Evolutionary conservation across 2,888 invertebrate species (phyloP).

Genomic region (Erebia palarica): DNA sequence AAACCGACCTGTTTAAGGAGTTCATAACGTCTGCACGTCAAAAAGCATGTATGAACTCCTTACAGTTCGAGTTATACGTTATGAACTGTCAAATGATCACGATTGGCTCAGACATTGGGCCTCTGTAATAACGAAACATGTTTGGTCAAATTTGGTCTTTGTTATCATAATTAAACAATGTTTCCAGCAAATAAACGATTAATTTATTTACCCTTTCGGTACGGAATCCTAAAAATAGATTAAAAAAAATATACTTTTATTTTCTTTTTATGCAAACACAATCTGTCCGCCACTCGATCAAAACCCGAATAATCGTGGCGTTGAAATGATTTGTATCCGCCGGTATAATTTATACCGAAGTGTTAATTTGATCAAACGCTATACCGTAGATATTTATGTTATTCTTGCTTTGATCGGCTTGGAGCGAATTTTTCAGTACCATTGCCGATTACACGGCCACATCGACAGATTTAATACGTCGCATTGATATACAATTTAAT

Average conservation of each 20-base stretch:
- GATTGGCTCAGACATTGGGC: too few species aligned
- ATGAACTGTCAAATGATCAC: too few species aligned
- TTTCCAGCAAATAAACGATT: too few species aligned
- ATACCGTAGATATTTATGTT: slow-evolving; percentile 49
- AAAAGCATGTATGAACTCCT: too few species aligned
- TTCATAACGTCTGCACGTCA: too few species aligned
- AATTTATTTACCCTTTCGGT: too few species aligned
- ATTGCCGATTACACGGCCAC: slow-evolving; percentile 59
- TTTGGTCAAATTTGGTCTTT: too few species aligned
- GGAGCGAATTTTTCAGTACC: slow-evolving; percentile 72
- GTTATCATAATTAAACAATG: too few species aligned
- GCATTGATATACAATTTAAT: neutral
- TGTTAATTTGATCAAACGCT: slow-evolving; percentile 34
- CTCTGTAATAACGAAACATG: too few species aligned
- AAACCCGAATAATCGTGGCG: slow-evolving; percentile 25
- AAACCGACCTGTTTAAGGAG: too few species aligned
- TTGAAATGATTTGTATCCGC: slow-evolving; percentile 30
- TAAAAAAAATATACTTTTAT: neutral
- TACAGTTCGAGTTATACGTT: too few species aligned
- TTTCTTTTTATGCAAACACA: slow-evolving; percentile 1
- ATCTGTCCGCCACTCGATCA: slow-evolving; percentile 23
- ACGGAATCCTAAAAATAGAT: too few species aligned
- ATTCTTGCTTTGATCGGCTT: slow-evolving; percentile 68
- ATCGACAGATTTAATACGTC: slow-evolving; percentile 74
- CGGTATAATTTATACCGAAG: slow-evolving; percentile 26